Conservation (phyloP, 2,888 invertebrate species). For the Chalcosyrphus nemorum region DNA sequence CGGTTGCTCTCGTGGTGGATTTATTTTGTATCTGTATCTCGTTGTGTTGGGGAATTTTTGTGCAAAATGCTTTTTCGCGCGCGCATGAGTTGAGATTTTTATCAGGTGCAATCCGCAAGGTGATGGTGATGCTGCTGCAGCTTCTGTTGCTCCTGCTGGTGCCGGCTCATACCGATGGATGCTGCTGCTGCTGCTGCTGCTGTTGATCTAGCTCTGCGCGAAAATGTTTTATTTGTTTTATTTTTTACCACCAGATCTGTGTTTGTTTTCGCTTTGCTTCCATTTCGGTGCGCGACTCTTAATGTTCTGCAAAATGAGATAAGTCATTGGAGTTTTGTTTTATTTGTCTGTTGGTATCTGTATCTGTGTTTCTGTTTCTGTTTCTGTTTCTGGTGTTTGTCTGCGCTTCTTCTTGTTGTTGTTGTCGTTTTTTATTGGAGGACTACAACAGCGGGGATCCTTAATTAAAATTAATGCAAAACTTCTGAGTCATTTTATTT, state of each 20-base stretch:
- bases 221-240: slow-evolving; percentile 54
- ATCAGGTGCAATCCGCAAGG: slow-evolving; percentile 76
- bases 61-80: slow-evolving; percentile 72
- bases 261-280: slow-evolving; percentile 65
- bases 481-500: slow-evolving; percentile 74
- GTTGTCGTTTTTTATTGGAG: slow-evolving; percentile 27
- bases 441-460: slow-evolving; percentile 53
- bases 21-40: slow-evolving; percentile 3
- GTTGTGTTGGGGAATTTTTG: slow-evolving; percentile 52
- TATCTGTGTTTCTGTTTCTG: slow-evolving; percentile 23
- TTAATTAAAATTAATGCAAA: slow-evolving; percentile 76
- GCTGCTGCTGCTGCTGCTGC: neutral
- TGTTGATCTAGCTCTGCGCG: slow-evolving; percentile 28
- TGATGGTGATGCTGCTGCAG: slow-evolving; percentile 63
- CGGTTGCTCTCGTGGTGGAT: neutral
- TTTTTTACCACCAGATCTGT: slow-evolving; percentile 43
- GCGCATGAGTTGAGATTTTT: slow-evolving; percentile 74
- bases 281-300: slow-evolving; percentile 71
- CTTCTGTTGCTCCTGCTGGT: slow-evolving; percentile 45
- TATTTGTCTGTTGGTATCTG: slow-evolving; percentile 32
- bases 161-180: neutral
- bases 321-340: slow-evolving; percentile 66
- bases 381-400: slow-evolving; percentile 1
- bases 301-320: slow-evolving; percentile 71
- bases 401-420: neutral